Base-by-base conservation (phyloP, 2,888 invertebrate species). In the Brachylomia viminalis region DNA sequence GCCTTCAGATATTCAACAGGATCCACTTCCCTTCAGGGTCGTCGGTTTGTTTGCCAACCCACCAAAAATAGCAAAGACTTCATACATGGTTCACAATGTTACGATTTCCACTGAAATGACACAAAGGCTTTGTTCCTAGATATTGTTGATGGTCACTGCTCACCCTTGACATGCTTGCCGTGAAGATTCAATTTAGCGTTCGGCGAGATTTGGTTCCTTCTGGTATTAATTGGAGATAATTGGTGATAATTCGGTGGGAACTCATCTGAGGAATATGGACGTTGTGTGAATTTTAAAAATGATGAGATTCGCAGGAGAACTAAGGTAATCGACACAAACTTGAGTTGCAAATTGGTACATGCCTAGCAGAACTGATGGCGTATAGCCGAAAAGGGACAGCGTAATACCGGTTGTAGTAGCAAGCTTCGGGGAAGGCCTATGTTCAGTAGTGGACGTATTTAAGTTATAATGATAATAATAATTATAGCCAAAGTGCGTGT, bases 221-320 rank as follows among this genome's bases (percentile, higher is more conserved):
- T 79, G 69, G 58, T 73, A 74, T 75, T 78, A 82, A 79, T 78
- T 86, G 79, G 27, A n/a, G 69, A 49, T 85, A 86, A 86, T 79
- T 85, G 69, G 47, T 62, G 75, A 67, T 86, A 84, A 83, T 81
- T 85, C 15, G 54, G 56, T 68, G 75, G 58, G 69, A 75, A 72
- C 0, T 69, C 27, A 3, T 6, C 11, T n/a, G 58, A 56, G 27
- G 45, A 49, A 45, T 47, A 56, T 20, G 56, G 20, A 0, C 8
- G 6, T 47, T 38, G n/a, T n/a, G n/a, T n/a, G n/a, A n/a, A n/a
- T n/a, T n/a, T n/a, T n/a, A n/a, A n/a, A n/a, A n/a, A n/a, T n/a
- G n/a, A n/a, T n/a, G n/a, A n/a, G n/a, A n/a, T n/a, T n/a, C n/a
- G n/a, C n/a, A n/a, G n/a, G n/a, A n/a, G n/a, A n/a, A n/a, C n/a